Evolutionary conservation across 1,140 invertebrate species (phyloP), one percentile per base, ranked within the genome.

Genomic region (Polypedilum vanderplanki): DNA sequence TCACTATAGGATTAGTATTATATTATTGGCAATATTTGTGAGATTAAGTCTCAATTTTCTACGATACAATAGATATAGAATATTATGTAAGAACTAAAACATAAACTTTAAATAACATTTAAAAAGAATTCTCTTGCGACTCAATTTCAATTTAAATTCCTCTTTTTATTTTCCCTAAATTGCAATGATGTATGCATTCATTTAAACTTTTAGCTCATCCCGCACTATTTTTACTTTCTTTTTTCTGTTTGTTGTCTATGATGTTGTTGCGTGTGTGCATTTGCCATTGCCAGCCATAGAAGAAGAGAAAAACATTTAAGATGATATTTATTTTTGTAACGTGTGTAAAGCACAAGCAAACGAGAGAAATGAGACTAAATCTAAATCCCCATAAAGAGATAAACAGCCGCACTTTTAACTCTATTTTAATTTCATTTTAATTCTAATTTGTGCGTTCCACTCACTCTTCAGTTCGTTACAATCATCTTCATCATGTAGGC

Each of bases 391-490:
- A 57, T 57, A 57, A 57, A 57, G 12, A 57, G 46, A 57, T 57
- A 57, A 46, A 57, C 46, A 57, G 12, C 46, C 46, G 9, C 46
- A 57, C 46, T 57, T 57, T 57, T 57, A 57, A 57, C 46, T 57
- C 46, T 57, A 57, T 57, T 57, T 57, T 57, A 57, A 57, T 57
- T 57, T 57, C 46, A 57, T 57, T 57, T 57, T 57, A 57, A 57
- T 57, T 57, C 12, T 57, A 57, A 57, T 57, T 57, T 57, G 46
- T 57, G 46, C 46, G 46, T 57, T 57, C n/a, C 15, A 33, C 24
- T 57, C 46, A 57, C 46, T 57, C 12, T 4, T 57, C 46, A 57
- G 46, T 57, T 33, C 12, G 46, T 57, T n/a, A 33, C 24, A 33
- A n/a, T 57, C 46, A n/a, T 57, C 46, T 57, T 4, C 15, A 15